These are phyloP conservation scores for Tenthredo distinguenda DNA, from an alignment of 2,888 invertebrate species.

Conservation along the genomic window DNA sequence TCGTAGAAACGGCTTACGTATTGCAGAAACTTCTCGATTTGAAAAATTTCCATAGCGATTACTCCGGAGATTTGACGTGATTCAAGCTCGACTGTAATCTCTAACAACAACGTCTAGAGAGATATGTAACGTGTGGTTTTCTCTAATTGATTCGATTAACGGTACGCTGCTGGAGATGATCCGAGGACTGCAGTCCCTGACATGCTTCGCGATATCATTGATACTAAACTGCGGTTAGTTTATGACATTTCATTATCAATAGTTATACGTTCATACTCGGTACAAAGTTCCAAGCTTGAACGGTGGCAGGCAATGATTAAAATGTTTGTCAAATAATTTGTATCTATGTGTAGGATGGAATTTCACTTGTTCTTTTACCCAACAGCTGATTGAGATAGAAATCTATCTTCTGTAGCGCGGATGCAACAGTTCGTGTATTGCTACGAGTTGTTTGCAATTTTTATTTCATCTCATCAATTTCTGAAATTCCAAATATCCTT, in stretches of 20 bases:
- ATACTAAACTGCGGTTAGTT: background rate
- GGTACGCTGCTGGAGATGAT: background rate
- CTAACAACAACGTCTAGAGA: background rate
- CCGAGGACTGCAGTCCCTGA: conserved; percentile 6
- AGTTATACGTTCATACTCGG: background rate
- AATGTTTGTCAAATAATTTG: background rate
- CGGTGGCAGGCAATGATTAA: background rate
- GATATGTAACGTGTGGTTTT: conserved; percentile 36
- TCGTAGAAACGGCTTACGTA: background rate
- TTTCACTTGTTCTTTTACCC: background rate
- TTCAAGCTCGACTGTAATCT: conserved; percentile 10
- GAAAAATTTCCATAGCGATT: background rate
- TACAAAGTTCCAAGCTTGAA: background rate
- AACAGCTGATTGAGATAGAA: background rate
- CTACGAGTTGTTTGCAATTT: background rate
- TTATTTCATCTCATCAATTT: background rate
- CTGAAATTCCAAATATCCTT: background rate
- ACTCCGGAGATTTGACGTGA: background rate
- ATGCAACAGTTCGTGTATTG: background rate
- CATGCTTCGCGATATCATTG: conserved; percentile 28
- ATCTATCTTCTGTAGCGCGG: background rate
- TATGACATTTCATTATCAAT: conserved; percentile 31
- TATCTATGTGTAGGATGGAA: background rate
- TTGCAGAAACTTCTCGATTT: background rate
- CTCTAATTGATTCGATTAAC: conserved; percentile 48